phyloP scores from a whole-genome alignment of 2,113 vertebrate species.

The Capricornis sumatraensis region DNA sequence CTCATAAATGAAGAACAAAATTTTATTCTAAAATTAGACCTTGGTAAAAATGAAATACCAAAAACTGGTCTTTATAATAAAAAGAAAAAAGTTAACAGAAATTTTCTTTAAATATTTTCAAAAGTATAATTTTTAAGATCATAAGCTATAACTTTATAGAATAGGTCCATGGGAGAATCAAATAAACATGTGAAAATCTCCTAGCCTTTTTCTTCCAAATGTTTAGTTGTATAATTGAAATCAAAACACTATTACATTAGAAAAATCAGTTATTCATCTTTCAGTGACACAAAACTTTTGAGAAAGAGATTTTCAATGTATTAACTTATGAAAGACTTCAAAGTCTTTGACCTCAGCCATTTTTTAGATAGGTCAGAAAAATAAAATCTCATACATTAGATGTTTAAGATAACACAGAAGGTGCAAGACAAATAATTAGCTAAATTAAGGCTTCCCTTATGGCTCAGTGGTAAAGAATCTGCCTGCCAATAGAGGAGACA shows the following conservation, averaged over 20 bases:
- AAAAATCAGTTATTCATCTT: conserved; percentile 1
- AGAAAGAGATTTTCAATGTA: conserved; percentile 1
- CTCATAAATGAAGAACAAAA: neutral
- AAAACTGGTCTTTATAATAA: conserved; percentile 30
- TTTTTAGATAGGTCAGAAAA: neutral
- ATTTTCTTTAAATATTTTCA: conserved; percentile 21
- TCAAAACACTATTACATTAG: neutral
- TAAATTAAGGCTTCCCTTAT: neutral
- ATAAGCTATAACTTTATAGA: neutral
- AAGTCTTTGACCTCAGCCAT: neutral
- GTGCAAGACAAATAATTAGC: neutral
- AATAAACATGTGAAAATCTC: neutral
- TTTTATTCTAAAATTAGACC: conserved; percentile 53
- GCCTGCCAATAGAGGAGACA: neutral
- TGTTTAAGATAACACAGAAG: neutral
- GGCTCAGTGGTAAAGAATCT: neutral
- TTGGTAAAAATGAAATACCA: neutral
- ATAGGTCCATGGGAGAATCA: neutral
- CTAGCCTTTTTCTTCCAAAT: neutral
- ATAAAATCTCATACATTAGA: neutral
- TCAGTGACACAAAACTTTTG: conserved; percentile 4
- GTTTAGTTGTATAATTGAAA: neutral
- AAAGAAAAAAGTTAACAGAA: neutral
- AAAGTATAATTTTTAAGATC: neutral
- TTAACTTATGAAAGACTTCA: conserved; percentile 1